Evolutionary conservation across 2,113 vertebrate species (phyloP).

Genomic region (Litocranius walleri): DNA sequence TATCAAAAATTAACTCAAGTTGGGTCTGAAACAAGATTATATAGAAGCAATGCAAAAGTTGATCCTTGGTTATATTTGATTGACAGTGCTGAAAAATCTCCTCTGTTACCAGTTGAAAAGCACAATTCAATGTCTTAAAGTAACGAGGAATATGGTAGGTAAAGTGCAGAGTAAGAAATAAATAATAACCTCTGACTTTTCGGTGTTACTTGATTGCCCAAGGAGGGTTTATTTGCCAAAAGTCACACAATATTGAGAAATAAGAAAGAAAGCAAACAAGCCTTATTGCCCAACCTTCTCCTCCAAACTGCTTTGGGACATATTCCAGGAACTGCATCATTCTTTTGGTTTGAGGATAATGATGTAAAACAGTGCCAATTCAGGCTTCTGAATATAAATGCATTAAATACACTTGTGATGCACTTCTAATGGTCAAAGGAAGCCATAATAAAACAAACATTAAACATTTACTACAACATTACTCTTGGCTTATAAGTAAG

Average conservation of each 20-base stretch:
- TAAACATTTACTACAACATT: not conserved
- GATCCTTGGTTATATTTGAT: not conserved
- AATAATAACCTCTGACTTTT: not conserved
- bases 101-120: not conserved
- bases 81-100: rapidly evolving
- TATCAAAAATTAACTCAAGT: not conserved
- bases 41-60: not conserved
- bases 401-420: not conserved
- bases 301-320: not conserved
- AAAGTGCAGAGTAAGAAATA: not conserved
- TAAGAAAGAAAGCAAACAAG: not conserved
- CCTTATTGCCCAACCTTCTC: not conserved
- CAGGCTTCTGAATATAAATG: not conserved
- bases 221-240: not conserved
- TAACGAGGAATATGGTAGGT: not conserved
- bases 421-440: not conserved
- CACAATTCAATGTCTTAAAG: not conserved
- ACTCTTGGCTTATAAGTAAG: not conserved
- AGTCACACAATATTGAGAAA: not conserved
- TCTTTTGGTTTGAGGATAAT: not conserved
- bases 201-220: not conserved
- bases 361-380: not conserved
- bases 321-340: not conserved
- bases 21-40: not conserved
- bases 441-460: not conserved